Base-by-base conservation (phyloP, 2,888 invertebrate genomes). In the Papilio gigon region DNA sequence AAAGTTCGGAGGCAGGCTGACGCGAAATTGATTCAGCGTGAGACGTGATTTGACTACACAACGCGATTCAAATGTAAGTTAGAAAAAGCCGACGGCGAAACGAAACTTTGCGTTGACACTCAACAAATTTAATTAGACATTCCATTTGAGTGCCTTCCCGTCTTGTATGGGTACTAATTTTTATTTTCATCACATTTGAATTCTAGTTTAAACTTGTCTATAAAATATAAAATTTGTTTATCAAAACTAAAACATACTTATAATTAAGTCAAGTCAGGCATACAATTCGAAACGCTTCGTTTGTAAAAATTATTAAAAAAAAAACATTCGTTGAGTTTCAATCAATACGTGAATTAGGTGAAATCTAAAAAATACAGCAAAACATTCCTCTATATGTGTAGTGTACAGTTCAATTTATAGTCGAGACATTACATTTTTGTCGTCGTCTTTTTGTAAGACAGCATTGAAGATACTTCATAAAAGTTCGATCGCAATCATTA, bases 21-120 rank as follows among this genome's bases (percentile, higher is more conserved):
- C 88, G 84, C 82, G 84, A 86, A 90, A 90, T 90, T 90, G 90
- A 91, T 91, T 90, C 90, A 91, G 85, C 84, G 83, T 77, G 77
- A 73, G 82, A 90, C 91, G 91, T 90, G 90, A 82, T 80, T 73
- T 71, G 89, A 84, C 84, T 90, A 80, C 82, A 79, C 78, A 84
- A 84, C 78, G 75, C 81, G 81, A 86, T 87, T 86, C 87, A 88
- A 90, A 88, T 87, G 87, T 86, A 84, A 81, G 79, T 82, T 82
- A 65, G 47, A 65, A 70, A 70, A 65, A 81, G 78, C 79, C 77
- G 76, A 71, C 73, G 76, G 74, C 77, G 76, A 77, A 78, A 78
- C 83, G 80, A 80, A 86, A 86, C 86, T 88, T 88, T 87, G 84
- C 83, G 84, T 84, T 84, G 86, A 86, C 87, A 83, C 81, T 79